Evolutionary conservation across 1,140 invertebrate species (phyloP), one percentile per base, ranked within the genome.

Genomic region (Drosophila virilis): DNA sequence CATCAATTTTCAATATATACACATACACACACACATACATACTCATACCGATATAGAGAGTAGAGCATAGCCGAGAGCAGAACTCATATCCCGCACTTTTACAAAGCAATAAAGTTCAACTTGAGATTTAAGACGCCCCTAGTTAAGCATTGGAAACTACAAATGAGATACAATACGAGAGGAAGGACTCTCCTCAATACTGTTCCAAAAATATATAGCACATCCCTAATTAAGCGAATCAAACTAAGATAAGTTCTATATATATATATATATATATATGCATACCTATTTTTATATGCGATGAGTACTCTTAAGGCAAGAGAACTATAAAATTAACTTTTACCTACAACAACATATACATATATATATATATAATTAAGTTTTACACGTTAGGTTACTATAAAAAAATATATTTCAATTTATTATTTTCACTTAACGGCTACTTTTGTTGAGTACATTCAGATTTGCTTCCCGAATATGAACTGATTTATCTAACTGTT

Each of bases 51-150:
- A 54, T 10, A 43, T 32, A 60, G 28, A 46, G 10, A 32, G 1
- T 32, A 6, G 4, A 28, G 42, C 42, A 15, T 66, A 51, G 62
- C 54, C 17, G 28, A 59, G 22, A 42, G n/a, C 2, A 50, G 45
- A 72, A 74, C 64, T 67, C 54, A 73, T 76, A 83, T 78, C 77
- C 74, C 50, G 76, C 76, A 68, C 50, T 65, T 60, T 50, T 52
- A 84, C 74, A 77, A 80, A 83, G 84, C 79, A 83, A 65, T 80
- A 88, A 88, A 88, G 83, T 88, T 88, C 84, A 88, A 88, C 83
- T 88, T 83, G 73, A 89, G 66, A 61, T 71, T 58, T 84, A 83
- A 83, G 79, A 28, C 22, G 74, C 65, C 54, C 45, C 58, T 68
- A 77, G 64, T 37, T 72, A 66, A 50, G 68, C 43, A 62, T 10